Percentiles rank a stretch among this genome's conserved stretches.
Evolutionary conservation across 2,888 invertebrate species (phyloP).

Genomic region (Muscina levida): DNA sequence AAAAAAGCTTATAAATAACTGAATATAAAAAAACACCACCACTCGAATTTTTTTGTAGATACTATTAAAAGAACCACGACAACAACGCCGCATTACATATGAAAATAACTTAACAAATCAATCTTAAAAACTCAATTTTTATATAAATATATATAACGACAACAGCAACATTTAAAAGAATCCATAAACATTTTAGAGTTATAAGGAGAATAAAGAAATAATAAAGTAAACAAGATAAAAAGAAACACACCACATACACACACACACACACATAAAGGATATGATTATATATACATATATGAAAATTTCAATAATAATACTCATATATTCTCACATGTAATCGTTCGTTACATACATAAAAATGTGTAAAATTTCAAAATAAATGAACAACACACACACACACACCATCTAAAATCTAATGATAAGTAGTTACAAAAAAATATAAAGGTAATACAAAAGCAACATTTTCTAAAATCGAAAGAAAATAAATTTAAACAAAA

Average conservation of each 20-base stretch:
- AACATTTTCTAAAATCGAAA: conserved; percentile 60
- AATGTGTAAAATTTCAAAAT: conserved; percentile 54
- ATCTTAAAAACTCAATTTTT: conserved; percentile 49
- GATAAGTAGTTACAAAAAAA: conserved; percentile 63
- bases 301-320: conserved; percentile 41
- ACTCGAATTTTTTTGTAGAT: conserved; percentile 61
- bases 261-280: conserved; percentile 11
- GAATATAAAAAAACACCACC: conserved; percentile 38
- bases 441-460: conserved; percentile 46
- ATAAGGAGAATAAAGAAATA: conserved; percentile 40
- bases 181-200: conserved; percentile 40
- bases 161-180: conserved; percentile 16
- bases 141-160: conserved; percentile 45
- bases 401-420: conserved; percentile 56
- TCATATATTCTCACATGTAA: conserved; percentile 50
- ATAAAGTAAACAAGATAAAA: no score
- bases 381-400: conserved; percentile 30
- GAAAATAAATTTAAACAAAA: conserved; percentile 54
- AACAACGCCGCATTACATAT: no score
- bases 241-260: no score
- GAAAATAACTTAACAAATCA: no score
- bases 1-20: conserved; percentile 34
- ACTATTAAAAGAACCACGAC: conserved; percentile 48
- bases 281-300: conserved; percentile 38
- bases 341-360: conserved; percentile 47